Evolutionary conservation across 2,797 vertebrate species (phyloP), one percentile per base, ranked within the genome.

Genomic region (Botia almorhae): DNA sequence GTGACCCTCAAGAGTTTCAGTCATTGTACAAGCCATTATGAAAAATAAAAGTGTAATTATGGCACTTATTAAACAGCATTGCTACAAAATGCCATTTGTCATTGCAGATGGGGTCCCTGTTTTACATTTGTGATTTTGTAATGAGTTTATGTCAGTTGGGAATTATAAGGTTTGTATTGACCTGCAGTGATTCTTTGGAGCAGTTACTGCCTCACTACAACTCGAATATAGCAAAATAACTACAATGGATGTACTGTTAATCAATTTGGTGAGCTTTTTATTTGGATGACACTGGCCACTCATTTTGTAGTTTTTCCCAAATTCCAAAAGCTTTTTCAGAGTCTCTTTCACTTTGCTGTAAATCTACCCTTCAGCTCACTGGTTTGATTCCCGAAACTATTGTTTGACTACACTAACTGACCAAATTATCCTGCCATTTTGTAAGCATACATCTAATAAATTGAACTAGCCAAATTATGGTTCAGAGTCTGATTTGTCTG

Each of bases 1-100:
- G 70, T 72, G 56, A 72, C 70, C 71, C 80, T 76, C 26, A 69
- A 51, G 80, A 80, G 69, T 75, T 56, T 73, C 70, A 76, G 61
- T 83, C 81, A 73, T 64, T 86, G 74, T 84, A 83, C 80, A 84
- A 82, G 48, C 68, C 77, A 78, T 82, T 58, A 58, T 64, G 72
- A 76, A 80, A 75, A 86, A 84, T 78, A 82, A 82, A 84, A 75
- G 23, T 69, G 60, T 76, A 75, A 70, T 76, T 56, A 72, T 72
- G 71, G 72, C 81, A 78, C 74, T 48, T 53, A 39, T 56, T 23
- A 76, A 29, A 61, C 65, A 74, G 64, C 36, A 7, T 80, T 76
- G 65, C 67, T 68, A 46, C 63, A 74, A 65, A 76, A 78, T 84
- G 75, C 61, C 53, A 43, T 17, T 75, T 63, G 69, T 29, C 76